Percentiles rank a stretch among this genome's conserved stretches.
phyloP scores from a whole-genome alignment of 2,888 invertebrate genomes.

The Amiota mariae region DNA sequence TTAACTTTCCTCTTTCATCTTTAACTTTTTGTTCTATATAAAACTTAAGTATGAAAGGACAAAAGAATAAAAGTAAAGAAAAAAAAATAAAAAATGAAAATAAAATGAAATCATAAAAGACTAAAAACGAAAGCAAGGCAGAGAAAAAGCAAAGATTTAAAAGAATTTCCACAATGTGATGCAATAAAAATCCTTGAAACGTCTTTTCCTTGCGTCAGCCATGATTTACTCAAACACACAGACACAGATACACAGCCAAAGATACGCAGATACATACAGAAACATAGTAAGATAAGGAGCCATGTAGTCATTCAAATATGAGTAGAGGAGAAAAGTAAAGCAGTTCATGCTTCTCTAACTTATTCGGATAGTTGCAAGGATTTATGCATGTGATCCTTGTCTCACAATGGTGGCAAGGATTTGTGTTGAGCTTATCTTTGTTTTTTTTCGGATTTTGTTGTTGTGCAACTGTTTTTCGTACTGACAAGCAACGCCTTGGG shows the following conservation, averaged over 20 bases:
- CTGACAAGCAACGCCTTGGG: slow-evolving; percentile 18
- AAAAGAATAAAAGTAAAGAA: not conserved
- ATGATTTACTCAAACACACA: slow-evolving; percentile 51
- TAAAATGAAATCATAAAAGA: slow-evolving; percentile 14
- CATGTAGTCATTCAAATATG: not conserved
- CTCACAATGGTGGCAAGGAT: not conserved
- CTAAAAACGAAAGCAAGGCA: slow-evolving; percentile 60
- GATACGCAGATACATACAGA: slow-evolving; percentile 15
- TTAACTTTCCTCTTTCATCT: too few relatives aligned
- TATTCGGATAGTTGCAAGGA: not conserved
- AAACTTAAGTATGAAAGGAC: not conserved
- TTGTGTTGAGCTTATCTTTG: not conserved
- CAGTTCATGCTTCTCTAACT: slow-evolving; percentile 4
- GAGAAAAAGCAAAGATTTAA: slow-evolving; percentile 66
- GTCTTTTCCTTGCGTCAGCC: slow-evolving; percentile 28
- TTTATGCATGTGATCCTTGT: not conserved
- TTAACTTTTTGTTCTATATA: not conserved
- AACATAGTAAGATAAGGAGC: slow-evolving; percentile 10
- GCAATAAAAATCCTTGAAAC: slow-evolving; percentile 68
- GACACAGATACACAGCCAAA: slow-evolving; percentile 12
- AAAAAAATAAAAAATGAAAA: not conserved
- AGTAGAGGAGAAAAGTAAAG: slow-evolving; percentile 3
- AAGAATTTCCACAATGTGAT: slow-evolving; percentile 67
- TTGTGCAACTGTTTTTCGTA: not conserved
- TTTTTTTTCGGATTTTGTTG: not conserved